Base-by-base conservation (phyloP, 2,888 invertebrate genomes). In the Drosophila planitibia region DNA sequence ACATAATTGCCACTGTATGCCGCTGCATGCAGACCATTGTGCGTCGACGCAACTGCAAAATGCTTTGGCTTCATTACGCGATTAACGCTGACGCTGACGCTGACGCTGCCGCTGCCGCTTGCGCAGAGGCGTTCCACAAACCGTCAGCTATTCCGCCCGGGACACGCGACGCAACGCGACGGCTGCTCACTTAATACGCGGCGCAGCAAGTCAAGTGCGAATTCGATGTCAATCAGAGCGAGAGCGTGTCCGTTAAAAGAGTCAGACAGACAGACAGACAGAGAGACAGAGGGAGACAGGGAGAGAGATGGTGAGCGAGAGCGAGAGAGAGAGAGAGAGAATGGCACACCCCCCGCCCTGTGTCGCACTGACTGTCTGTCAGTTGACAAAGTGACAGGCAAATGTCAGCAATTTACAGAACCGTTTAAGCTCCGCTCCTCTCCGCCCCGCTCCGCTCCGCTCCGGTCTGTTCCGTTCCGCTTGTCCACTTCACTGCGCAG, bases 41-140 rank as follows among this genome's bases (percentile, higher is more conserved):
- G 62, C 81, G 60, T 30, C 33, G 32, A 37, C 49, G 79, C 82
- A 66, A 75, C 72, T 70, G 70, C 75, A 71, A 86, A 87, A 70
- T 77, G 89, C 65, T 70, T 85, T 85, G 70, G 90, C 88, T 89
- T 86, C 90, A 85, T 90, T 85, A 90, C 85, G 74, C 85, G 85
- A 86, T 86, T 86, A 86, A 73, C 85, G 68, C 66, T 32, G 70
- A 68, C 58, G 64, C 55, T 35, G 44, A 68, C 58, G 64, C 55
- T 35, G 44, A 52, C 63, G 59, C 49, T 28, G 37, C 72, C 85
- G 67, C 64, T 33, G 69, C 65, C 58, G 62, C 10, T 35, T 57
- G 28, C 61, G 69, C 68, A 73, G 74, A 65, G 69, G 70, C 75
- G 75, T 62, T 64, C 28, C 57, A 47, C 22, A 44, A 25, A 30